These are phyloP conservation scores for Pedicia rivosa DNA, from an alignment of 2,888 invertebrate genomes.

Conservation along the genomic window DNA sequence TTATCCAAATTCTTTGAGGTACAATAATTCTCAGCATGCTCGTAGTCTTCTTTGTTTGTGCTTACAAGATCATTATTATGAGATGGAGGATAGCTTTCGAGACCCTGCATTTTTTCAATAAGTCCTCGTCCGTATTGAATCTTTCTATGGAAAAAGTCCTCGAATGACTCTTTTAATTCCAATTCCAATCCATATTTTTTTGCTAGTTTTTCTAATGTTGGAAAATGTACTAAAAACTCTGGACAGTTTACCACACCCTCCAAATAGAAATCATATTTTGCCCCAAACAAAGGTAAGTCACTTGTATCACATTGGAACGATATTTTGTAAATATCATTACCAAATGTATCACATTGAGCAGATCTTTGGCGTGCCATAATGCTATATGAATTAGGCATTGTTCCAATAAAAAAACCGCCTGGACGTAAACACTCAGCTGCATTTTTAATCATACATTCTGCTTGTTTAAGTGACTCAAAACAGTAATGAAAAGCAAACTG, in stretches of 20 bases:
- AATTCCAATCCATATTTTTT: slow-evolving; percentile 54
- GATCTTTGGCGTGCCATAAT: slow-evolving; percentile 60
- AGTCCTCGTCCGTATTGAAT: slow-evolving; percentile 29
- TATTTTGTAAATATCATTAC: slow-evolving; percentile 64
- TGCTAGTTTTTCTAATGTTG: slow-evolving; percentile 58
- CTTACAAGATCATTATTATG: slow-evolving; percentile 39
- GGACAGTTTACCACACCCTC: slow-evolving; percentile 97
- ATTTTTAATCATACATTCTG: slow-evolving; percentile 83
- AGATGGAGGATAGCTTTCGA: slow-evolving; percentile 56
- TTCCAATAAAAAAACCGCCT: slow-evolving; percentile 93
- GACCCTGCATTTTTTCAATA: slow-evolving; percentile 59
- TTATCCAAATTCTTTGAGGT: slow-evolving; percentile 22
- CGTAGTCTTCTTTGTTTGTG: slow-evolving; percentile 45
- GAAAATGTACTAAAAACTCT: slow-evolving; percentile 93
- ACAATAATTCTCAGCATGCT: slow-evolving; percentile 46
- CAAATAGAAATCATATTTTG: slow-evolving; percentile 86
- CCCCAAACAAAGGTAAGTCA: slow-evolving; percentile 78
- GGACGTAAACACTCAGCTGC: slow-evolving; percentile 75
- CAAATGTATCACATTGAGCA: slow-evolving; percentile 43
- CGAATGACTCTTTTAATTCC: slow-evolving; percentile 54
- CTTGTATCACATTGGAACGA: slow-evolving; percentile 49
- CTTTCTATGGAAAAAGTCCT: slow-evolving; percentile 54
- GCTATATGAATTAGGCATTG: slow-evolving; percentile 86
- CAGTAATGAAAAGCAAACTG: slow-evolving; percentile 98
- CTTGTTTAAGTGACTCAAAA: slow-evolving; percentile 78